Conservation (phyloP, 2,113 vertebrate genomes). For the Tetraodon nigroviridis region DNA sequence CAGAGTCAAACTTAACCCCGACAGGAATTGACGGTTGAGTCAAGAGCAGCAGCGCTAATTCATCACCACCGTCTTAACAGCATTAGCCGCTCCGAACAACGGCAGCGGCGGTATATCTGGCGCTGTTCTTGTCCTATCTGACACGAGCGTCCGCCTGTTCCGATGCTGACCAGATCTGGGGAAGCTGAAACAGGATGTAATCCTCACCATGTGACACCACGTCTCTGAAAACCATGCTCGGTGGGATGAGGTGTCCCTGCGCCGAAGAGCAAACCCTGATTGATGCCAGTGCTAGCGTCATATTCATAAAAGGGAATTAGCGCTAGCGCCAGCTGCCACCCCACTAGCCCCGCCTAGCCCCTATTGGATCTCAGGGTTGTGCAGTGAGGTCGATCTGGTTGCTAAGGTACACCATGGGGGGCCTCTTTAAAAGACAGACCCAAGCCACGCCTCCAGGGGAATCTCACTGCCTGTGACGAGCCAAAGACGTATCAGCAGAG, state of each 20-base stretch:
- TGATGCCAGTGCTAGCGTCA: neutral
- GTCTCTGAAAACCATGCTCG: neutral
- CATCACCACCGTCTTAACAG: slow-evolving; percentile 19
- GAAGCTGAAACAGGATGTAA: neutral
- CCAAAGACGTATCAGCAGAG: slow-evolving; percentile 26
- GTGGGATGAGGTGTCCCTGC: neutral
- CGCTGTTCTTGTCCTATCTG: neutral
- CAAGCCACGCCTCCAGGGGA: slow-evolving; percentile 7
- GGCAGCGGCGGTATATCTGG: slow-evolving; percentile 24
- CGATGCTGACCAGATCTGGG: neutral
- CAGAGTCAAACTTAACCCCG: slow-evolving; percentile 11
- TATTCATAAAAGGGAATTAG: slow-evolving; percentile 9
- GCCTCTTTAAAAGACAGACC: slow-evolving; percentile 10
- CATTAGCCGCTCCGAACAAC: slow-evolving; percentile 28
- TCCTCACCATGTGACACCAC: slow-evolving; percentile 12
- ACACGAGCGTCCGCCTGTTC: neutral
- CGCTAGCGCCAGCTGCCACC: slow-evolving; percentile 1
- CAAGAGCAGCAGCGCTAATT: slow-evolving; percentile 8
- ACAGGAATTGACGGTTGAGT: neutral
- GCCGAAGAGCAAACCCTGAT: slow-evolving; percentile 4
- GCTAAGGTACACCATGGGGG: slow-evolving; percentile 5
- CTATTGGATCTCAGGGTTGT: neutral
- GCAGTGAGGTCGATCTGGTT: neutral
- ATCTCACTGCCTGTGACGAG: slow-evolving; percentile 14
- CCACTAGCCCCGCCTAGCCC: neutral